phyloP scores from a whole-genome alignment of 1,140 invertebrate species.

The Macrosteles quadrilineatus region DNA sequence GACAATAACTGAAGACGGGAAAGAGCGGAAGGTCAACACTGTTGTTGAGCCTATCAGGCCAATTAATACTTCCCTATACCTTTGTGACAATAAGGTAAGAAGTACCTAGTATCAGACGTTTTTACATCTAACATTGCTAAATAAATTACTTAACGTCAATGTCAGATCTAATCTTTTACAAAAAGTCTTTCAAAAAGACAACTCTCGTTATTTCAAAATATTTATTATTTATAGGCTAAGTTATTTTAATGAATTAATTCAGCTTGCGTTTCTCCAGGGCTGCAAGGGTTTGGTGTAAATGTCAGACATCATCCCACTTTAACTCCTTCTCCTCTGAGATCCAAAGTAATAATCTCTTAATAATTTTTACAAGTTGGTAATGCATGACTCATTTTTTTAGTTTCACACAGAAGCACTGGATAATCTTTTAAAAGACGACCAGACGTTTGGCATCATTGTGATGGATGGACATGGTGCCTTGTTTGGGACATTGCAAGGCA shows the following conservation, averaged over 20 bases:
- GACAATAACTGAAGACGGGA: slow-evolving; percentile 99
- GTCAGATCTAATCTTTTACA: too few species aligned
- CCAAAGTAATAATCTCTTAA: too few species aligned
- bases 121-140: not conserved
- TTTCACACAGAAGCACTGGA: slow-evolving; percentile 97
- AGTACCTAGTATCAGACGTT: slow-evolving; percentile 4
- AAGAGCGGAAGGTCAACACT: slow-evolving; percentile 99
- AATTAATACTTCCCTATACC: slow-evolving; percentile 98
- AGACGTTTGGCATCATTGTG: slow-evolving; percentile 99
- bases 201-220: too few species aligned
- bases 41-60: slow-evolving; percentile 99
- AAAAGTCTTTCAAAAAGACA: too few species aligned
- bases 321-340: too few species aligned
- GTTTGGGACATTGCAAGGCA: slow-evolving; percentile 92
- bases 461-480: slow-evolving; percentile 99
- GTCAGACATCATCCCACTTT: too few species aligned
- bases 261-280: too few species aligned
- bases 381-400: slow-evolving; percentile 49
- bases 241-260: too few species aligned
- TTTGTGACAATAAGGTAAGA: slow-evolving; percentile 97
- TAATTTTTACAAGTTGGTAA: too few species aligned
- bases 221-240: too few species aligned
- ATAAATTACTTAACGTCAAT: too few species aligned
- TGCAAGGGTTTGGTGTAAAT: too few species aligned
- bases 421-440: slow-evolving; percentile 96